phyloP scores from a whole-genome alignment of 2,113 vertebrate genomes.

The Chroicocephalus ridibundus region DNA sequence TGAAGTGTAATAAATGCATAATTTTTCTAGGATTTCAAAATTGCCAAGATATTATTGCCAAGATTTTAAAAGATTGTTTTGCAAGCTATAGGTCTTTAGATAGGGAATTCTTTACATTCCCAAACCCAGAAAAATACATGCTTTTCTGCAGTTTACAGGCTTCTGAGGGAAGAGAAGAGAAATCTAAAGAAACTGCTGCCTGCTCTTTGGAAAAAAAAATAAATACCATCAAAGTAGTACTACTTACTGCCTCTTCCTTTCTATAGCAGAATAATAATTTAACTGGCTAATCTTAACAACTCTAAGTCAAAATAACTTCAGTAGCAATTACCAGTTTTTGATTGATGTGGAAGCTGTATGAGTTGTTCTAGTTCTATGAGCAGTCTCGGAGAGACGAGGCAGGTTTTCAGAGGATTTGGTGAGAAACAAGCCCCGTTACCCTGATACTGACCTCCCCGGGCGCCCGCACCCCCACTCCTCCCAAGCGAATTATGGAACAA shows the following conservation, averaged over 20 bases:
- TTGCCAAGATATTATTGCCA: neutral
- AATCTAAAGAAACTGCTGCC: neutral
- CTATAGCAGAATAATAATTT: fast-evolving
- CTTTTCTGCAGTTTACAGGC: conserved; percentile 10
- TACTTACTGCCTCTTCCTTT: neutral
- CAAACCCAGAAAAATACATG: neutral
- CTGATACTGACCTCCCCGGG: neutral
- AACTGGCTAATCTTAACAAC: neutral
- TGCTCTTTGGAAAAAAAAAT: no score
- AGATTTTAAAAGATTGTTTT: neutral
- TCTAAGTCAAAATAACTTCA: neutral
- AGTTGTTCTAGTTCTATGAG: neutral
- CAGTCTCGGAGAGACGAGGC: neutral
- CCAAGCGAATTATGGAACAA: conserved; percentile 57
- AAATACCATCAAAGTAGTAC: neutral
- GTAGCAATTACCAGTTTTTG: neutral
- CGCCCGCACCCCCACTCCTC: conserved; percentile 40
- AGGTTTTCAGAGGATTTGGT: neutral
- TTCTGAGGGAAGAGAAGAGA: neutral
- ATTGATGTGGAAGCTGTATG: neutral
- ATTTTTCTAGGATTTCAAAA: neutral
- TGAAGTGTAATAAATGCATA: neutral
- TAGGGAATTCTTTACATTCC: neutral
- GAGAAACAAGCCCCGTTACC: neutral
- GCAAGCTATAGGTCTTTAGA: neutral